Evolutionary conservation across 2,888 invertebrate genomes (phyloP), one percentile per base, ranked within the genome.

Genomic region (Polyploca ridens): DNA sequence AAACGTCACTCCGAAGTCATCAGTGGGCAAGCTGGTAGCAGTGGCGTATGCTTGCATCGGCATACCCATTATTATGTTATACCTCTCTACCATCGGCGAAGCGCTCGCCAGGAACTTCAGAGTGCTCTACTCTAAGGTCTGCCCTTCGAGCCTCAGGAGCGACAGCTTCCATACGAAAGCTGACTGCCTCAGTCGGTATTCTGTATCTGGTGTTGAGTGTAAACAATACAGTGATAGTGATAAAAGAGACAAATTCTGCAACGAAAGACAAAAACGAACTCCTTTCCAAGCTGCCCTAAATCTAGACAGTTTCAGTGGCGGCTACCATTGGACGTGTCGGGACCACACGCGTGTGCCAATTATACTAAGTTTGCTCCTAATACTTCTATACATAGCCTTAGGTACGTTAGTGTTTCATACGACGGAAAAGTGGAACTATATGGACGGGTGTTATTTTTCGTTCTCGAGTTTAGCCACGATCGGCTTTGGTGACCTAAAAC

Each of bases 381-480:
- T 99, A 79, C 94, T 98, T 62, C 95, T 96, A 73, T 99, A 99
- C 90, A 96, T 99, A 79, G 96, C 97, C 66, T 96, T 98, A 46
- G 99, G 99, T 14, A 97, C 99, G 0, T 94, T 98, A 67, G 95
- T 99, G 72, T 99, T 99, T 89, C 97, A 97, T 69, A 95, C 97
- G 64, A 97, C 99, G 84, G 99, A 99, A 88, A 96, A 96, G 74
- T 99, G 99, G 99, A 96, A 96, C 68, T 95, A 98, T 57, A 94
- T 99, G 63, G 99, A 99, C 82, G 98, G 98, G 44, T 95, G 96
- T 69, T 97, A 96, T 86, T 97, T 97, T 84, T 97, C 97, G 77
- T 97, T 97, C 88, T 96, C 97, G 19, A 96, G 96, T 68, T 91
- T 96, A 69, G 97, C 97, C 33, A 98, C 97, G 13, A 97, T 98